These are phyloP conservation scores for Aphidoletes aphidimyza DNA, from an alignment of 2,888 invertebrate genomes.

Conservation along the genomic window DNA sequence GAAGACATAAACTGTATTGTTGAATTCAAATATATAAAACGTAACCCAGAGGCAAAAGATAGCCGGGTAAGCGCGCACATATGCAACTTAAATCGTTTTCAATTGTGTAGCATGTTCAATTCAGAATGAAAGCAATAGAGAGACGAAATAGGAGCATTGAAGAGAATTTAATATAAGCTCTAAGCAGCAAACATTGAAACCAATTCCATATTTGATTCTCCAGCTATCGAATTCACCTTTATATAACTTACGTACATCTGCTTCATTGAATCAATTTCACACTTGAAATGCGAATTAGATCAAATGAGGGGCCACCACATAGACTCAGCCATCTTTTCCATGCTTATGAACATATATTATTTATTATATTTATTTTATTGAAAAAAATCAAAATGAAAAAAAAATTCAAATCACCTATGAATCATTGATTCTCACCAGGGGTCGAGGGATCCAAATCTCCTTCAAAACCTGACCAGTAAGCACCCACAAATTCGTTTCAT, in stretches of 20 bases:
- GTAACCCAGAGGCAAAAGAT: background rate
- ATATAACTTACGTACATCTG: background rate
- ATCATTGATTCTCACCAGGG: too few species aligned
- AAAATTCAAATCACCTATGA: too few species aligned
- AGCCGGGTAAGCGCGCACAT: too few species aligned
- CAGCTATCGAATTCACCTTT: background rate
- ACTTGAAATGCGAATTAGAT: slow-evolving; percentile 34
- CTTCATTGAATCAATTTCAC: slow-evolving; percentile 31
- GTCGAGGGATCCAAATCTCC: too few species aligned
- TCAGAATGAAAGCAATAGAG: too few species aligned
- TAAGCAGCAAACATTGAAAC: background rate
- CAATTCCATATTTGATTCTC: background rate
- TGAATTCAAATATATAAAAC: slow-evolving; percentile 2
- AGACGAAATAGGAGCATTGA: background rate
- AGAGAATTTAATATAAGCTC: background rate
- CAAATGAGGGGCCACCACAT: background rate
- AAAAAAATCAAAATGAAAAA: slow-evolving; percentile 3
- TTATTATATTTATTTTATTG: too few species aligned
- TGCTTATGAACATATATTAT: background rate
- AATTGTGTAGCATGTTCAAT: too few species aligned
- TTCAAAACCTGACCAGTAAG: too few species aligned
- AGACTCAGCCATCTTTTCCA: background rate
- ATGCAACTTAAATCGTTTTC: too few species aligned
- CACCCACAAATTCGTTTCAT: too few species aligned
- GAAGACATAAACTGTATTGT: background rate